A percentile compares a stretch with the other conserved stretches of the same genome.
Conservation (phyloP, 2,113 vertebrate species). For the Pandion haliaetus region DNA sequence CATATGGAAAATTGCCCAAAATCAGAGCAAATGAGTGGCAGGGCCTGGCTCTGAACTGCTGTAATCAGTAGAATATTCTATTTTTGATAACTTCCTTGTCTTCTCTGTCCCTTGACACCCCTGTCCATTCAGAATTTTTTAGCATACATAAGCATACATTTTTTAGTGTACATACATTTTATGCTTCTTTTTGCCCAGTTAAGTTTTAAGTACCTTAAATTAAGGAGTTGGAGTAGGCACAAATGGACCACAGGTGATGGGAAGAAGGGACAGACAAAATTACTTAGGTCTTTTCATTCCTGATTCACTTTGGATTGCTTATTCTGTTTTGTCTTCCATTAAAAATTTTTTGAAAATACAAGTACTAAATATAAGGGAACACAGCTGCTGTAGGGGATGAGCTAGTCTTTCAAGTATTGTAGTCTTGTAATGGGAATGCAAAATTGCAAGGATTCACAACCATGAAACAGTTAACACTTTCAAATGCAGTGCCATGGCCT, state of each 20-base stretch:
- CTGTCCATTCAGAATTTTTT: conserved; percentile 38
- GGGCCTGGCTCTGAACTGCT: conserved; percentile 48
- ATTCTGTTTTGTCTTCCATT: background rate
- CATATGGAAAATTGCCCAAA: background rate
- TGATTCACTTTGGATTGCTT: background rate
- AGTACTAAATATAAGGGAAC: background rate
- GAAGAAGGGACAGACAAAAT: background rate
- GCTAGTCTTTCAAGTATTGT: background rate
- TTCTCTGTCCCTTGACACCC: conserved; percentile 32
- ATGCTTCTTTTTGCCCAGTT: background rate
- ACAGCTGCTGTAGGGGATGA: background rate
- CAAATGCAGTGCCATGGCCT: background rate
- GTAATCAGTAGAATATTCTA: conserved; percentile 52
- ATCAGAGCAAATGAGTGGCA: conserved; percentile 35
- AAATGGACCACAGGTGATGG: background rate
- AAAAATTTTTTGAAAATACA: background rate
- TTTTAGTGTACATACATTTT: background rate
- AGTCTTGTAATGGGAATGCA: background rate
- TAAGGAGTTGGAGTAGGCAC: background rate
- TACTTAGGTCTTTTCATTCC: background rate
- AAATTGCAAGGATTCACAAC: background rate
- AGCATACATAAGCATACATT: conserved; percentile 60
- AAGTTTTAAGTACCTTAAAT: background rate
- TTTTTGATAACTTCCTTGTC: conserved; percentile 58
- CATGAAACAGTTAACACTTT: background rate